Evolutionary conservation across 2,797 vertebrate genomes (phyloP).

Genomic region (Oryzias dopingdopingensis): DNA sequence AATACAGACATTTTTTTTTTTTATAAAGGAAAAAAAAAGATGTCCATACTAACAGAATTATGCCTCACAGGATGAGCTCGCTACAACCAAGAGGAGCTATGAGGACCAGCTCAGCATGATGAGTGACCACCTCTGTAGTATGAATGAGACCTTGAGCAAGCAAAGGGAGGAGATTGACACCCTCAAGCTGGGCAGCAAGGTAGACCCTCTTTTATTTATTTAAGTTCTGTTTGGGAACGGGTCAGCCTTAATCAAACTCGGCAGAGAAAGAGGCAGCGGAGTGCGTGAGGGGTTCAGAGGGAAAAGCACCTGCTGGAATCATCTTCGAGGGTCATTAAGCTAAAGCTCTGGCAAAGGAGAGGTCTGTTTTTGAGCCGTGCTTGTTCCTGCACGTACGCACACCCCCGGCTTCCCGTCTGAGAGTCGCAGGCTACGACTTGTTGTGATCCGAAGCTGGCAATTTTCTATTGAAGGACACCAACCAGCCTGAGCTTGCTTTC

Average conservation of each 20-base stretch:
- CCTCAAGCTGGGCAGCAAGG: constrained; percentile 91
- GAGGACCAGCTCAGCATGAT: constrained; percentile 99
- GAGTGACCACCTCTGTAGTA: constrained; percentile 98
- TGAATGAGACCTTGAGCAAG: constrained; percentile 97
- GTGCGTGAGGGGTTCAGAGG: constrained; percentile 40
- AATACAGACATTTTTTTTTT: not conserved
- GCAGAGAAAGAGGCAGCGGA: too few relatives aligned
- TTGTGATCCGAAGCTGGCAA: constrained; percentile 29
- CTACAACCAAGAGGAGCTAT: constrained; percentile 96
- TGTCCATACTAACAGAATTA: constrained; percentile 1
- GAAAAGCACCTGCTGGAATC: constrained; percentile 62
- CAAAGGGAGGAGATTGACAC: constrained; percentile 98
- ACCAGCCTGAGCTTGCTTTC: constrained; percentile 44
- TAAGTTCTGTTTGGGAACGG: not conserved
- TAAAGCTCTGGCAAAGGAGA: constrained; percentile 27
- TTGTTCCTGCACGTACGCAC: constrained; percentile 45
- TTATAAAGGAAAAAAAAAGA: not conserved
- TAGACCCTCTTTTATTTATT: constrained; percentile 48
- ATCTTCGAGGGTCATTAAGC: constrained; percentile 61
- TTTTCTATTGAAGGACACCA: constrained; percentile 39
- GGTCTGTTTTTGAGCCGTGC: constrained; percentile 21
- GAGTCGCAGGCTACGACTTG: constrained; percentile 53
- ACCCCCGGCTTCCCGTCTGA: constrained; percentile 16
- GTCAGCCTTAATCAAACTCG: constrained; percentile 6
- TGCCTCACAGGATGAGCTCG: constrained; percentile 86